phyloP scores from a whole-genome alignment of 1,140 invertebrate genomes.

The Homalodisca vitripennis region DNA sequence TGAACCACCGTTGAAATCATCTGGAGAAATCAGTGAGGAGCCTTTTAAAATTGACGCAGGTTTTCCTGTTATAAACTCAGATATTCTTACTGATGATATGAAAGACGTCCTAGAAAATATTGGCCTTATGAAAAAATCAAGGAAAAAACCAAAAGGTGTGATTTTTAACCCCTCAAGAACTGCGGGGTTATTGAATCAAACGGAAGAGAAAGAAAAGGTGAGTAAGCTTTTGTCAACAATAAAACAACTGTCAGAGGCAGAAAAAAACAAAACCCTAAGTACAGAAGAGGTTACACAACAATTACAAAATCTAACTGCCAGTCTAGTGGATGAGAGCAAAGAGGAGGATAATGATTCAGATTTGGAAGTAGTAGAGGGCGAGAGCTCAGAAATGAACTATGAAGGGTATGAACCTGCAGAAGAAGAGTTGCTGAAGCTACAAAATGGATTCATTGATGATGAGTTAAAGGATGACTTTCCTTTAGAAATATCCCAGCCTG shows the following conservation, averaged over 20 bases:
- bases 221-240: conserved; percentile 51
- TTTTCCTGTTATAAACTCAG: conserved; percentile 43
- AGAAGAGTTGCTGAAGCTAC: conserved; percentile 28
- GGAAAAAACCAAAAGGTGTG: conserved; percentile 42
- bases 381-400: conserved; percentile 10
- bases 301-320: conserved; percentile 44
- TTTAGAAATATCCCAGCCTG: not conserved
- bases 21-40: not conserved
- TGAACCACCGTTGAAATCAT: not conserved
- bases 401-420: conserved; percentile 31
- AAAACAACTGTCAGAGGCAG: conserved; percentile 49
- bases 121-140: conserved; percentile 42
- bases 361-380: conserved; percentile 4
- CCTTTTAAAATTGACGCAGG: conserved; percentile 10
- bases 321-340: conserved; percentile 40
- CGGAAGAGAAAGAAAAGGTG: conserved; percentile 49
- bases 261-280: conserved; percentile 36
- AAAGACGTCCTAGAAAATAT: conserved; percentile 54
- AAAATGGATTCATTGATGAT: conserved; percentile 24
- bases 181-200: conserved; percentile 43
- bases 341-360: conserved; percentile 12
- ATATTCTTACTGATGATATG: conserved; percentile 52
- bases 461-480: not conserved
- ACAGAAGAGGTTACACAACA: conserved; percentile 47
- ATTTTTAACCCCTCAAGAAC: conserved; percentile 51